Evolutionary conservation across 1,140 invertebrate species (phyloP).

Genomic region (Psix sp.): DNA sequence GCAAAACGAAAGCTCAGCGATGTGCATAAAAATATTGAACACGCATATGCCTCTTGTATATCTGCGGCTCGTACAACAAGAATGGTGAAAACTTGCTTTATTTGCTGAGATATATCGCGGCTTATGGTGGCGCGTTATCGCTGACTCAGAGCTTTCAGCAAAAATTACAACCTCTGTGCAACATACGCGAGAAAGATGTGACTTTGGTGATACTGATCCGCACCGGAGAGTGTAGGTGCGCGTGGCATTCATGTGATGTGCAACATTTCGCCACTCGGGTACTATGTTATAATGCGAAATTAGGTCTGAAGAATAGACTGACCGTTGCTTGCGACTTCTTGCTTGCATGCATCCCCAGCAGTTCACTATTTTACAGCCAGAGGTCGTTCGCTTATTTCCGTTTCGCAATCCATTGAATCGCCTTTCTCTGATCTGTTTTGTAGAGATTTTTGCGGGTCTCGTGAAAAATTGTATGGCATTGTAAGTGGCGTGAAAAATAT

Average conservation of each 20-base stretch:
- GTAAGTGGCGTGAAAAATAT: too few relatives aligned
- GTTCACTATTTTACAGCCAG: too few relatives aligned
- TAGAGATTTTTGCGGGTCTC: too few relatives aligned
- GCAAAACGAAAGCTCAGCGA: constrained; percentile 60
- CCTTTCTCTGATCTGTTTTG: too few relatives aligned
- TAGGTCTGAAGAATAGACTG: constrained; percentile 37
- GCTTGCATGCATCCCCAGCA: constrained; percentile 35
- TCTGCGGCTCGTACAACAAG: constrained; percentile 39
- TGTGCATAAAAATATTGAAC: constrained; percentile 61
- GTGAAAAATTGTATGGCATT: too few relatives aligned
- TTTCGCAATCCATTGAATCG: too few relatives aligned
- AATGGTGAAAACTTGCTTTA: constrained; percentile 55
- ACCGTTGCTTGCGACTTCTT: constrained; percentile 32
- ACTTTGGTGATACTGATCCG: constrained; percentile 56
- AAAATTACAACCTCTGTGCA: constrained; percentile 61
- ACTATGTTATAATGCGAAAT: constrained; percentile 50
- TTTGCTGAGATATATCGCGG: constrained; percentile 58
- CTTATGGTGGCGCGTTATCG: constrained; percentile 61
- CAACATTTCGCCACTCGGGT: constrained; percentile 28
- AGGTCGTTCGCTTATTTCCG: too few relatives aligned
- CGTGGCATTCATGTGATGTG: constrained; percentile 20
- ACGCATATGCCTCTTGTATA: constrained; percentile 50
- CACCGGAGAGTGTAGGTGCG: constrained; percentile 40
- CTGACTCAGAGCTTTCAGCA: constrained; percentile 56
- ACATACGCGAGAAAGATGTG: constrained; percentile 54